A percentile compares a stretch with the other conserved stretches of the same genome.
Evolutionary conservation across 1,140 invertebrate genomes (phyloP).

Genomic region (Oryzaephilus surinamensis): DNA sequence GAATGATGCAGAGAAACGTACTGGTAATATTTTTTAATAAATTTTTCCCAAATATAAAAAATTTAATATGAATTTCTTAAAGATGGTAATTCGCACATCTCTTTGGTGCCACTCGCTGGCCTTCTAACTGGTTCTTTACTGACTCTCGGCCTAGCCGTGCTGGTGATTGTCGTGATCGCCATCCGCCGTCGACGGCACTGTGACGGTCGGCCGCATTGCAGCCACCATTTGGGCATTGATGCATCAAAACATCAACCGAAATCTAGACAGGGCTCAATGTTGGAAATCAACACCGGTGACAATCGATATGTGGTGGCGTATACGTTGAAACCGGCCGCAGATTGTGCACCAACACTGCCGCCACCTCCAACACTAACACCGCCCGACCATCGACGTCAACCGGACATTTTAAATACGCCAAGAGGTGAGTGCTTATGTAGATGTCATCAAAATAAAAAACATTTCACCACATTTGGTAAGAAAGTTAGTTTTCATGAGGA

Average conservation of each 20-base stretch:
- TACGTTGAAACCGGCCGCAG: slow-evolving; percentile 41
- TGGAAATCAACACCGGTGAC: slow-evolving; percentile 48
- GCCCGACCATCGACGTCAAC: slow-evolving; percentile 29
- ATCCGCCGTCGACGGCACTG: slow-evolving; percentile 36
- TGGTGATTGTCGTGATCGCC: slow-evolving; percentile 49
- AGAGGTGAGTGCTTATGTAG: slow-evolving; percentile 28
- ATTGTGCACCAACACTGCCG: slow-evolving; percentile 18
- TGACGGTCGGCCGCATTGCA: slow-evolving; percentile 26
- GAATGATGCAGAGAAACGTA: slow-evolving; percentile 74
- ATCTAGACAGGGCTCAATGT: slow-evolving; percentile 35
- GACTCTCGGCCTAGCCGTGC: slow-evolving; percentile 48
- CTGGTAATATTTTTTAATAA: slow-evolving; percentile 48
- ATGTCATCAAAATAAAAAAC: slow-evolving; percentile 12
- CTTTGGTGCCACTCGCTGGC: slow-evolving; percentile 48
- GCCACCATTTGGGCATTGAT: slow-evolving; percentile 30
- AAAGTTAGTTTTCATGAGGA: slow-evolving; percentile 16
- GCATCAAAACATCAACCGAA: slow-evolving; percentile 26
- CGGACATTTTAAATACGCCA: slow-evolving; percentile 37
- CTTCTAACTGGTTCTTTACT: slow-evolving; percentile 49
- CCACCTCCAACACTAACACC: slow-evolving; percentile 10
- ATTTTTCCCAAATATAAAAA: neutral
- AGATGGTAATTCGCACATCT: slow-evolving; percentile 49
- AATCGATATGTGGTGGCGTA: slow-evolving; percentile 49
- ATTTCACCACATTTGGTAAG: slow-evolving; percentile 22
- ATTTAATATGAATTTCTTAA: slow-evolving; percentile 23